phyloP scores from a whole-genome alignment of 2,113 vertebrate species.

The Engystomops pustulosus region DNA sequence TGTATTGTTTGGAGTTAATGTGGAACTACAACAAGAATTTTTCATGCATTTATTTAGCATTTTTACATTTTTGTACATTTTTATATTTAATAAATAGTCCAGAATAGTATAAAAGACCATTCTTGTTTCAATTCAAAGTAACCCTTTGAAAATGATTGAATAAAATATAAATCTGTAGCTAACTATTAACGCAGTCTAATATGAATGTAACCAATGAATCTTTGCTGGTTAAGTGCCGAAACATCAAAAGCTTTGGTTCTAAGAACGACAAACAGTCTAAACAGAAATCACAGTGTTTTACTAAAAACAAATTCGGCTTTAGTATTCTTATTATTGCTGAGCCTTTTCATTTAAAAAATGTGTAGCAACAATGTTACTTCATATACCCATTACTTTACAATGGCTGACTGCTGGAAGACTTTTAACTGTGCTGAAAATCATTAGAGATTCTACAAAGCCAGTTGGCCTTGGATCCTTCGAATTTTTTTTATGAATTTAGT shows the following conservation, averaged over 20 bases:
- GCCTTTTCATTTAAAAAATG: not conserved
- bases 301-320: not conserved
- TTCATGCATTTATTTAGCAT: no score
- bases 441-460: slow-evolving; percentile 40
- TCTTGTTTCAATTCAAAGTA: no score
- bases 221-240: not conserved
- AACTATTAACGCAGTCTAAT: no score
- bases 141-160: no score
- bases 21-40: no score
- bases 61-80: no score
- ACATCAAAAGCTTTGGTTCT: not conserved
- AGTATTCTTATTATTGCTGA: not conserved
- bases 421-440: slow-evolving; percentile 39
- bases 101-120: no score
- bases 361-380: not conserved
- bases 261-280: not conserved
- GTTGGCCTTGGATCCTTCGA: slow-evolving; percentile 30
- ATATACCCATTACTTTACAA: not conserved
- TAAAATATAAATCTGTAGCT: no score
- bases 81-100: no score
- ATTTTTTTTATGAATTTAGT: slow-evolving; percentile 43
- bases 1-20: no score
- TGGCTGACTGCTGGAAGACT: slow-evolving; percentile 13
- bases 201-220: not conserved
- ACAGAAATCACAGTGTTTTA: not conserved